Evolutionary conservation across 2,113 vertebrate species (phyloP), one percentile per base, ranked within the genome.

Genomic region (Lontra canadensis): DNA sequence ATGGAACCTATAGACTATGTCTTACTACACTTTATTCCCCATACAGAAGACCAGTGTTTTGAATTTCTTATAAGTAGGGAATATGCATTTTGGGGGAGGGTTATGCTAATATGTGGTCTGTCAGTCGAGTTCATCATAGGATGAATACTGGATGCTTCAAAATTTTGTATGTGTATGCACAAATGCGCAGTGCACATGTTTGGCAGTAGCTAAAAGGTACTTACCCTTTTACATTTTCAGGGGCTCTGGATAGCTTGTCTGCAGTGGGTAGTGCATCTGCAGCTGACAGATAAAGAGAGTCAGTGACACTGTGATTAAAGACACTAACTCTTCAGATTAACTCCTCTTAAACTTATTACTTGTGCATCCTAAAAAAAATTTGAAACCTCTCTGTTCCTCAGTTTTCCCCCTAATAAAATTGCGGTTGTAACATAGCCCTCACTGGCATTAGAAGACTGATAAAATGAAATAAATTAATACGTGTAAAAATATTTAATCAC

Each of bases 181-280:
- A 67, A 76, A 55, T 36, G 9, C 0, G 1, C 15, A 63, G 55
- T 42, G 4, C 4, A 21, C 26, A 5, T 47, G 6, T 57, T 88
- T 87, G 34, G 21, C 29, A 44, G 9, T 3, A 34, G 10, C 23
- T 36, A 26, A 87, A 26, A 59, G 21, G 3, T 42, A n/a, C 4
- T 84, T 73, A 29, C 1, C 4, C 12, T 65, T 23, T 59, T 65
- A 4, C 31, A 42, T 31, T 74, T 86, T 59, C 18, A 80, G 26
- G 6, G 7, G 14, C 36, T 25, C 21, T 17, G 12, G 15, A 14
- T 29, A 21, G 14, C n/a, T 85, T 86, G 1, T 65, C 29, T 74
- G 36, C 5, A 90, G 13, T 49, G 8, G 5, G 14, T 81, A 7
- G 2, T 20, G 2, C 15, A 17, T 0, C 18, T 11, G 6, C n/a